Evolutionary conservation across 2,797 vertebrate genomes (phyloP).

Genomic region (Enteromius trimaculatus): DNA sequence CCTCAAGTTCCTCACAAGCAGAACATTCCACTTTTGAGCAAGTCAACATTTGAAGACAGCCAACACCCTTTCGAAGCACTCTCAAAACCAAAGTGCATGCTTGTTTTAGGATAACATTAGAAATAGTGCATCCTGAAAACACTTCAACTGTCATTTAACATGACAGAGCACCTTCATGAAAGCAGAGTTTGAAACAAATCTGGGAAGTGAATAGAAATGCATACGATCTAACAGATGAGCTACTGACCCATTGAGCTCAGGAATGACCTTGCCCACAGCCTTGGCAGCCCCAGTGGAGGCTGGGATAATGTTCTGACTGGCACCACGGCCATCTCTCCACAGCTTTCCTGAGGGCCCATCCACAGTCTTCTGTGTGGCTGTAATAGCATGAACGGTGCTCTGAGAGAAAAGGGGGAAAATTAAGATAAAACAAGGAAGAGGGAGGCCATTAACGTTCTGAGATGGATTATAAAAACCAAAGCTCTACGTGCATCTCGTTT

Average conservation of each 20-base stretch:
- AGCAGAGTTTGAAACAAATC: background rate
- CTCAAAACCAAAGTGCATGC: too few species aligned
- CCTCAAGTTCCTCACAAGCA: background rate
- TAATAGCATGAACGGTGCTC: constrained; percentile 97
- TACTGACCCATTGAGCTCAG: constrained; percentile 92
- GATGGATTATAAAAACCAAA: background rate
- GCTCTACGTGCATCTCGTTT: background rate
- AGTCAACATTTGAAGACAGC: background rate
- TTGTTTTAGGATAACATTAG: too few species aligned
- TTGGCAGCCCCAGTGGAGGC: constrained; percentile 97
- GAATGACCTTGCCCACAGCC: constrained; percentile 97
- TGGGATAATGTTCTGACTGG: constrained; percentile 97
- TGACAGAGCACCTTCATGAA: background rate
- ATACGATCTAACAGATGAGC: background rate
- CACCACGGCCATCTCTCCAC: constrained; percentile 95
- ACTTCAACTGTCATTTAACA: background rate
- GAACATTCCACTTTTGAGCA: constrained; percentile 17
- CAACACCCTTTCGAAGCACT: too few species aligned
- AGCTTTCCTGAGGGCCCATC: constrained; percentile 95
- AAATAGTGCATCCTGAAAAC: background rate
- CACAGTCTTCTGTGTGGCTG: constrained; percentile 97
- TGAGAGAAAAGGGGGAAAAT: constrained; percentile 60
- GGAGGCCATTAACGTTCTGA: background rate
- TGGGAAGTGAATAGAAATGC: background rate
- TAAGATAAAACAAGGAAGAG: background rate